These are phyloP conservation scores for Periphyllus acericola DNA, from an alignment of 2,888 invertebrate species.

Conservation along the genomic window DNA sequence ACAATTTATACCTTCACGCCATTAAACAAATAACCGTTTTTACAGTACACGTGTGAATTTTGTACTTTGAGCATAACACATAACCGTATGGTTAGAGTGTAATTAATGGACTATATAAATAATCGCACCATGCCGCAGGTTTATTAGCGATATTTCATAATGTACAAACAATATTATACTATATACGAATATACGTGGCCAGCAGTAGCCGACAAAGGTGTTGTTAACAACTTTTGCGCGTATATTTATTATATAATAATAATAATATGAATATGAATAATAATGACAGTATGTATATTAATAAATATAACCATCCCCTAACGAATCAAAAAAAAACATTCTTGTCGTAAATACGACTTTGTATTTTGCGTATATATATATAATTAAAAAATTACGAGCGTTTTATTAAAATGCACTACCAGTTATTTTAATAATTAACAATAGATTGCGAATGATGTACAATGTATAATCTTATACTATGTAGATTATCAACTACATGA, in stretches of 20 bases:
- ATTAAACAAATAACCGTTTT: slow-evolving; percentile 25
- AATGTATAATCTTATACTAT: no score
- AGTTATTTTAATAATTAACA: no score
- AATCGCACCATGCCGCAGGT: background rate
- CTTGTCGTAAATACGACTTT: background rate
- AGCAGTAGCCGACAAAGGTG: background rate
- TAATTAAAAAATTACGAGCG: background rate
- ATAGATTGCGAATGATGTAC: no score
- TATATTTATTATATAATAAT: background rate
- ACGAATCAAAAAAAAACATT: background rate
- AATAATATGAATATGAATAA: background rate
- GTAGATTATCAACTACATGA: no score
- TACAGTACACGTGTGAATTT: slow-evolving; percentile 33
- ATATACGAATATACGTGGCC: no score
- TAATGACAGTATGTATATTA: background rate
- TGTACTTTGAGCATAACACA: background rate
- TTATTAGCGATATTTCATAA: slow-evolving; percentile 15
- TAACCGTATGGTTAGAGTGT: background rate
- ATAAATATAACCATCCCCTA: background rate
- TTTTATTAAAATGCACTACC: background rate
- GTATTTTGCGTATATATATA: no score
- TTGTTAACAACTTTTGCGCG: background rate
- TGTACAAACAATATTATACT: background rate
- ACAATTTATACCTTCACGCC: background rate
- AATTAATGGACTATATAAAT: slow-evolving; percentile 35